These are phyloP conservation scores for Homarus gammarus DNA, from an alignment of 2,888 invertebrate genomes.

Conservation along the genomic window DNA sequence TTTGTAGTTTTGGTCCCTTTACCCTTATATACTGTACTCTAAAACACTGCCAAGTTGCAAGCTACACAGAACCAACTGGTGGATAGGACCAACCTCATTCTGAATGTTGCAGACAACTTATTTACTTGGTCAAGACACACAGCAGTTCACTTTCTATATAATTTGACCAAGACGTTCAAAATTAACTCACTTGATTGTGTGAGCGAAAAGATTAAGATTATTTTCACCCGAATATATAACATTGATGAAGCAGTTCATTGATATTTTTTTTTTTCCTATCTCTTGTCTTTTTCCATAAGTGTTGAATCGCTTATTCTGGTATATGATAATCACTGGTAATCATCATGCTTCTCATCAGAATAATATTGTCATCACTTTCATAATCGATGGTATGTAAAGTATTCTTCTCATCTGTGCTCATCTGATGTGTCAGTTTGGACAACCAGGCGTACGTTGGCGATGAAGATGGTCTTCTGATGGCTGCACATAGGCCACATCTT, in stretches of 20 bases:
- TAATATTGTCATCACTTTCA: slow-evolving; percentile 6
- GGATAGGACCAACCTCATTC: slow-evolving; percentile 1
- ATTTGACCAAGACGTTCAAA: background rate
- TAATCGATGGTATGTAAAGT: background rate
- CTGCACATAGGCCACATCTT: background rate
- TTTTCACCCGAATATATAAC: background rate
- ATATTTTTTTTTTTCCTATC: background rate
- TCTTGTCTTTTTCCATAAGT: background rate
- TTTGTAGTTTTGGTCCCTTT: slow-evolving; percentile 51
- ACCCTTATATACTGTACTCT: slow-evolving; percentile 15
- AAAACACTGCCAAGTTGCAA: background rate
- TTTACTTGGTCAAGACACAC: background rate
- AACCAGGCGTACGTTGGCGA: slow-evolving; percentile 28
- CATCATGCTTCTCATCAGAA: background rate
- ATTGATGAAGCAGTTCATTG: background rate
- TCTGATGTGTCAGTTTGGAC: slow-evolving; percentile 18
- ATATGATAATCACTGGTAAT: background rate
- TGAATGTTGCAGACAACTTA: background rate
- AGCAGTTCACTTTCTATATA: background rate
- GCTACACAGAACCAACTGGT: background rate
- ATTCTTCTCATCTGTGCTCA: background rate
- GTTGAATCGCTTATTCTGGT: background rate
- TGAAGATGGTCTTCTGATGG: background rate
- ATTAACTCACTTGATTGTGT: background rate
- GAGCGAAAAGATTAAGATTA: background rate